Evolutionary conservation across 2,888 invertebrate species (phyloP).

Genomic region (Timema cristinae): DNA sequence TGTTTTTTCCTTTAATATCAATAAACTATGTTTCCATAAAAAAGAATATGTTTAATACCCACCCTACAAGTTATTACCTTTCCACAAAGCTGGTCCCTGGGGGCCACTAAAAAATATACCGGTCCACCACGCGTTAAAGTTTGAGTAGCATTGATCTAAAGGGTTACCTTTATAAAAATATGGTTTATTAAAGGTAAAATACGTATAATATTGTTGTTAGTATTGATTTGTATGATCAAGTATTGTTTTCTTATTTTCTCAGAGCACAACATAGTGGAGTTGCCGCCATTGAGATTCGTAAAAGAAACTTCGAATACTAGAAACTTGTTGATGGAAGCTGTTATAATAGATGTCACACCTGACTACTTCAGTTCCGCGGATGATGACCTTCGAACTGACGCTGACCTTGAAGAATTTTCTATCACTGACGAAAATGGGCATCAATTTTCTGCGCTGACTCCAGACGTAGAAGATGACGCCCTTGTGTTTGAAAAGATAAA

Average conservation of each 20-base stretch:
- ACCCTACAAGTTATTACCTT: too few species aligned
- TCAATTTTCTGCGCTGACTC: constrained; percentile 55
- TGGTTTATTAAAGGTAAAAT: too few species aligned
- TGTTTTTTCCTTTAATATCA: too few species aligned
- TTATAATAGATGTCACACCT: constrained; percentile 83
- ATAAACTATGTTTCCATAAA: too few species aligned
- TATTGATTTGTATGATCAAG: background rate
- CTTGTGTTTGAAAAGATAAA: constrained; percentile 51
- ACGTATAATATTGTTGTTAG: too few species aligned
- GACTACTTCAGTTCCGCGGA: constrained; percentile 78
- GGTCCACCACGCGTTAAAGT: too few species aligned
- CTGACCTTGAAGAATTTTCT: constrained; percentile 81
- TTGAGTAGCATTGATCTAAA: too few species aligned
- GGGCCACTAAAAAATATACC: too few species aligned
- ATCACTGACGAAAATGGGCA: constrained; percentile 56
- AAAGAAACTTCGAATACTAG: constrained; percentile 87
- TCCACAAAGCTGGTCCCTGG: too few species aligned
- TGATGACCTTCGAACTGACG: constrained; percentile 74
- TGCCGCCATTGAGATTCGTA: constrained; percentile 81
- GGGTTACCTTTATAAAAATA: too few species aligned
- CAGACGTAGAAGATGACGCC: constrained; percentile 48
- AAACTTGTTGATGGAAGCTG: constrained; percentile 84
- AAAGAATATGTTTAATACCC: too few species aligned
- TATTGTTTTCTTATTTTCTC: constrained; percentile 37
- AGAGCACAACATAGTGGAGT: constrained; percentile 80